Evolutionary conservation across 2,113 vertebrate genomes (phyloP).

Genomic region (Gnathonemus longibarbis): DNA sequence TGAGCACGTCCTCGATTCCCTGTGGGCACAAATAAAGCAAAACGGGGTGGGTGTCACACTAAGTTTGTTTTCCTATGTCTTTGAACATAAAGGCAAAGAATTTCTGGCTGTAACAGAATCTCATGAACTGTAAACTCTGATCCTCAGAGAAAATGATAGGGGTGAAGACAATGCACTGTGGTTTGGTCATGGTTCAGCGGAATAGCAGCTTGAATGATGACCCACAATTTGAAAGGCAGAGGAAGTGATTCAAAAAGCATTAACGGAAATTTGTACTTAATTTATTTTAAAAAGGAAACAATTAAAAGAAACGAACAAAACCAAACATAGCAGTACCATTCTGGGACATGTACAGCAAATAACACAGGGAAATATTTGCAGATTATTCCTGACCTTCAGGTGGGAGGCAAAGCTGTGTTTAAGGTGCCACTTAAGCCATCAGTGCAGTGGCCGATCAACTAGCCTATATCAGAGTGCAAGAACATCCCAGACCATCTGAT

Average conservation of each 20-base stretch:
- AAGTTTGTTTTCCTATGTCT: neutral
- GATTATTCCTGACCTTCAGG: neutral
- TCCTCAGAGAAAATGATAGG: neutral
- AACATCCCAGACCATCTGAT: neutral
- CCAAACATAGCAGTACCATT: neutral
- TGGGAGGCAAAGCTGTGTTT: neutral
- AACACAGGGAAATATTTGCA: neutral
- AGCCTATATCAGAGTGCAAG: neutral
- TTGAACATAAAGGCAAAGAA: constrained; percentile 2
- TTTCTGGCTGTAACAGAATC: constrained; percentile 1
- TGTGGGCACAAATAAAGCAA: neutral
- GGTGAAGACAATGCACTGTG: neutral
- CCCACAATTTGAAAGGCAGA: neutral
- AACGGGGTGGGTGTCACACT: neutral
- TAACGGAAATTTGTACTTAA: neutral
- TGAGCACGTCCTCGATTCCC: neutral
- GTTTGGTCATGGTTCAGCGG: neutral
- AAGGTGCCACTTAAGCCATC: neutral
- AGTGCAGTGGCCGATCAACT: neutral
- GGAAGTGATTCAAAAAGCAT: neutral
- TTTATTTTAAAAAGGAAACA: neutral
- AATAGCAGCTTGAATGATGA: neutral
- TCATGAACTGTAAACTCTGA: neutral
- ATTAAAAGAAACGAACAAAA: neutral
- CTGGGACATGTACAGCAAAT: neutral